phyloP scores from a whole-genome alignment of 2,113 vertebrate species.

The Pungitius pungitius region DNA sequence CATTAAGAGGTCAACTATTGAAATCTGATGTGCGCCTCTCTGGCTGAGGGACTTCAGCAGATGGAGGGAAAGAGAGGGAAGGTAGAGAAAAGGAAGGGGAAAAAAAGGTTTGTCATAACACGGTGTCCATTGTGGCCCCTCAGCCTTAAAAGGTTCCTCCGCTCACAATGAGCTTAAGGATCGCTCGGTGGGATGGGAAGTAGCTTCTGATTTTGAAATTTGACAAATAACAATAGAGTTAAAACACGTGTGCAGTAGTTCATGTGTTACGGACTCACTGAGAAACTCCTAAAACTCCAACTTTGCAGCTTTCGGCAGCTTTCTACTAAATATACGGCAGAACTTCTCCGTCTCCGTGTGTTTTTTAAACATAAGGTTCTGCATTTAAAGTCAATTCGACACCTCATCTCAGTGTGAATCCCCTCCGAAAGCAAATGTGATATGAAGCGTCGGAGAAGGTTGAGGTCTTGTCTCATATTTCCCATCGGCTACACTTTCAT shows the following conservation, averaged over 20 bases:
- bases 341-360: conserved; percentile 58
- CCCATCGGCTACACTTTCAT: conserved; percentile 82
- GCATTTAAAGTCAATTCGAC: conserved; percentile 77
- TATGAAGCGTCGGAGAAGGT: conserved; percentile 71
- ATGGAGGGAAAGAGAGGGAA: conserved; percentile 70
- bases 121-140: neutral
- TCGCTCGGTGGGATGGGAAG: neutral
- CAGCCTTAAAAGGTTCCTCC: conserved; percentile 6
- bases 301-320: conserved; percentile 65
- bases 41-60: conserved; percentile 79
- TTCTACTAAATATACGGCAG: conserved; percentile 52
- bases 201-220: neutral
- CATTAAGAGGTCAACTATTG: conserved; percentile 86
- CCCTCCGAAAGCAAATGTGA: conserved; percentile 68
- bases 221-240: conserved; percentile 1
- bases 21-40: conserved; percentile 84
- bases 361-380: conserved; percentile 69
- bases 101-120: conserved; percentile 30
- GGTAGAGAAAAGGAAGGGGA: conserved; percentile 44
- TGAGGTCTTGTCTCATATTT: conserved; percentile 76
- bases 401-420: conserved; percentile 73
- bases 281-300: conserved; percentile 47
- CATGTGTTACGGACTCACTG: neutral
- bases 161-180: conserved; percentile 3
- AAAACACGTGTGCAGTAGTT: neutral